A percentile compares a stretch with the other conserved stretches of the same genome.
These are phyloP conservation scores for Bungarus multicinctus DNA, from an alignment of 2,113 vertebrate species.

Conservation along the genomic window DNA sequence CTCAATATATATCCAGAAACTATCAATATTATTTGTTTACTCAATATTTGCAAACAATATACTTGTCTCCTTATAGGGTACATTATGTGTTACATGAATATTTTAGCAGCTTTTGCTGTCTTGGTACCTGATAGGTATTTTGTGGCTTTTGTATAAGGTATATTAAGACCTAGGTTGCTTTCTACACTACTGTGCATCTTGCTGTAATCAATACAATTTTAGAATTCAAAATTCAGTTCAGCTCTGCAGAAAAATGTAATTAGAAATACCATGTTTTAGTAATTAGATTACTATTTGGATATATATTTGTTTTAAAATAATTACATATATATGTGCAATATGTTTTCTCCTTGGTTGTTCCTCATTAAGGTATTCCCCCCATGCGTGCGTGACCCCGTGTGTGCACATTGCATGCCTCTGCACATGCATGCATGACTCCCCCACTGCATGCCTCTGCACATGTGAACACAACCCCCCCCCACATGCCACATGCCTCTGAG, in stretches of 20 bases:
- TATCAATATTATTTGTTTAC: conserved; percentile 44
- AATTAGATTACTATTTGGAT: neutral
- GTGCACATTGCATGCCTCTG: no score
- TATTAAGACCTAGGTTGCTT: accelerated
- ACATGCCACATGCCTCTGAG: no score
- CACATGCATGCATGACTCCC: no score
- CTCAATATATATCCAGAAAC: accelerated
- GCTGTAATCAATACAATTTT: neutral
- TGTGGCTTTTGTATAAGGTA: neutral
- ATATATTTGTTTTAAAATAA: neutral
- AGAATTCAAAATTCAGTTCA: neutral
- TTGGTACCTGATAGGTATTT: neutral
- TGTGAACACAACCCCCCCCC: no score
- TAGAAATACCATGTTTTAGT: neutral
- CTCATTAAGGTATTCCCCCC: no score
- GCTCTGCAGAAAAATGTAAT: neutral
- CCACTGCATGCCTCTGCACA: no score
- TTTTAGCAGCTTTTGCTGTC: conserved; percentile 32
- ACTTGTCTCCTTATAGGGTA: neutral
- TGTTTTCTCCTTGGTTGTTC: no score
- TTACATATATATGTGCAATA: no score
- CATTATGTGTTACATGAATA: conserved; percentile 27
- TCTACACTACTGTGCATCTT: neutral
- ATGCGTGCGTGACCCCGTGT: no score
- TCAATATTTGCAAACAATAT: conserved; percentile 1